A percentile compares a stretch with the other conserved stretches of the same genome.
Evolutionary conservation across 2,113 vertebrate species (phyloP).

Genomic region (Clarias macrocephalus): DNA sequence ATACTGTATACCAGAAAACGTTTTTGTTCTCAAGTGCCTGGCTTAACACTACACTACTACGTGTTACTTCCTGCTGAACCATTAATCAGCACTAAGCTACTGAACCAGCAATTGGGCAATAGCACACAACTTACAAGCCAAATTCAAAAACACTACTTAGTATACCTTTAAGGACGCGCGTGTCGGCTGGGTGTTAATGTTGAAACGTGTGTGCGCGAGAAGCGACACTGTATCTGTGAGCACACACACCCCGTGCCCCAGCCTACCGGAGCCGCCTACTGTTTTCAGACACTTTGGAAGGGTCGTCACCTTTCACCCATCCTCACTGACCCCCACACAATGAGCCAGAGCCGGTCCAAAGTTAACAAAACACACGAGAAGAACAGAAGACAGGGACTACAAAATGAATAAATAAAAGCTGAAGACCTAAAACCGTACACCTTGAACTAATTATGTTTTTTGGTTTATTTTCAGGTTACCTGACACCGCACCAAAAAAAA

Average conservation of each 20-base stretch:
- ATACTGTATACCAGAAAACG: not conserved
- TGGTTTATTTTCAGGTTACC: not conserved
- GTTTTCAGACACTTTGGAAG: slow-evolving; percentile 48
- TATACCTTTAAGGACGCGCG: not conserved
- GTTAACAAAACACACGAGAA: slow-evolving; percentile 49
- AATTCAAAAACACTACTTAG: slow-evolving; percentile 19
- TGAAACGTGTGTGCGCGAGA: slow-evolving; percentile 40
- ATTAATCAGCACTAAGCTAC: not conserved
- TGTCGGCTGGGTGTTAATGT: slow-evolving; percentile 22
- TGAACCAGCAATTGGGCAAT: not conserved
- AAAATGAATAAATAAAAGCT: not conserved
- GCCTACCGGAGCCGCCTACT: slow-evolving; percentile 54
- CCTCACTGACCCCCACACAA: slow-evolving; percentile 54
- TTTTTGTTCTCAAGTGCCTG: not conserved
- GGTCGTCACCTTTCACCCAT: slow-evolving; percentile 55
- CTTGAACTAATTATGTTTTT: not conserved
- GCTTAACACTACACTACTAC: not conserved
- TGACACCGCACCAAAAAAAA: not conserved
- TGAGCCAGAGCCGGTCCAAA: slow-evolving; percentile 39
- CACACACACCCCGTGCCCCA: slow-evolving; percentile 37
- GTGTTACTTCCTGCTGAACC: slow-evolving; percentile 25
- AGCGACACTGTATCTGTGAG: slow-evolving; percentile 40
- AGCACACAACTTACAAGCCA: slow-evolving; percentile 16
- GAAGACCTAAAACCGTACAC: not conserved
- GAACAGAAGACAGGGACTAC: not conserved